Evolutionary conservation across 2,888 invertebrate genomes (phyloP).

Genomic region (Mythimna vitellina): DNA sequence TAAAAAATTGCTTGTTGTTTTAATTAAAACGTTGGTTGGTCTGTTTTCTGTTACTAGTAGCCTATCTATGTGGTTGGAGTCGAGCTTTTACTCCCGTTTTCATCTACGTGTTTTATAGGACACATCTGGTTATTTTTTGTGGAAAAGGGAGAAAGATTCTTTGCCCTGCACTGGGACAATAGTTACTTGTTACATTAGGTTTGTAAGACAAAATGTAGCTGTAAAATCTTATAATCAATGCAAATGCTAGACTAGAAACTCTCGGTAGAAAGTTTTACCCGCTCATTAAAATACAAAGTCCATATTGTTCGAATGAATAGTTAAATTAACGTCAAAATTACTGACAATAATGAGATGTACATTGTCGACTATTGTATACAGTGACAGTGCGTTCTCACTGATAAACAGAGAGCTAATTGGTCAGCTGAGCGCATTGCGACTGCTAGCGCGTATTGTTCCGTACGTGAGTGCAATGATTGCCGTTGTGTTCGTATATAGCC

Average conservation of each 20-base stretch:
- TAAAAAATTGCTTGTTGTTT: neutral
- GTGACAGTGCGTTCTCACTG: conserved; percentile 12
- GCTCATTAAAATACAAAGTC: neutral
- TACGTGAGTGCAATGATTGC: neutral
- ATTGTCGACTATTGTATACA: conserved; percentile 12
- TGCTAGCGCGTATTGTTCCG: conserved; percentile 6
- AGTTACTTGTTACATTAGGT: no score
- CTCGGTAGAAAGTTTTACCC: neutral
- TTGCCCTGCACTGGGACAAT: no score
- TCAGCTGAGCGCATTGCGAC: conserved; percentile 31
- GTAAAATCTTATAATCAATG: no score
- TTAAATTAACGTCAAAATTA: conserved; percentile 33
- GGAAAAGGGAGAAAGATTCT: no score
- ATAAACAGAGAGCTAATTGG: conserved; percentile 40
- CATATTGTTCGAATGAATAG: neutral
- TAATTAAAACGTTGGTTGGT: neutral
- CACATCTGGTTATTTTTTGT: no score
- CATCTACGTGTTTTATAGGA: no score
- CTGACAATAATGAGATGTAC: conserved; percentile 11
- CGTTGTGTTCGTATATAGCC: neutral
- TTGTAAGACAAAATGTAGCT: no score
- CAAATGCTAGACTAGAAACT: neutral
- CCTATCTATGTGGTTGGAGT: neutral
- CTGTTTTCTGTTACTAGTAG: neutral
- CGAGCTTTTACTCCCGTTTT: no score